Evolutionary conservation across 2,113 vertebrate species (phyloP), one percentile per base, ranked within the genome.

Genomic region (Chaetura pelagica): DNA sequence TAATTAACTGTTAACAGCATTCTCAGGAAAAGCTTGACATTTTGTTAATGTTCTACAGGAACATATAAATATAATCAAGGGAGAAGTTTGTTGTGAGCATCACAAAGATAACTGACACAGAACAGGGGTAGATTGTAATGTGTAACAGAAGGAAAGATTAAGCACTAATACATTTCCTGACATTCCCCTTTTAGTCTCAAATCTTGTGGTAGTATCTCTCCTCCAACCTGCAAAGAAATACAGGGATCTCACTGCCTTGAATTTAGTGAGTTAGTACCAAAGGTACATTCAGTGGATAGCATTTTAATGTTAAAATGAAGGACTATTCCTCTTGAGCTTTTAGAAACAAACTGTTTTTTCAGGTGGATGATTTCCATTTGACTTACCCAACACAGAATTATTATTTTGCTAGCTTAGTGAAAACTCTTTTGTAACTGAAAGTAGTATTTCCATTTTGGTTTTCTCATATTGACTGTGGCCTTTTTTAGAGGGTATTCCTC

Each of bases 41-140:
- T 93, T 86, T 71, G 61, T 96, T 92, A 93, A 83, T 74, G 72
- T 95, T 96, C 79, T 88, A 48, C 63, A 29, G 61, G 21, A 88
- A 84, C 54, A 26, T 5, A 42, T 23, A 95, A 83, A 83, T 81
- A 80, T 27, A 89, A 92, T 59, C 79, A 68, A 59, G 82, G 75
- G 67, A 96, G 83, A 94, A 68, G 61, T 95, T 90, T 77, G 67
- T 66, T 89, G 46, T 52, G 68, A 95, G 64, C 69, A 46, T 90
- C 52, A 22, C 68, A 49, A 51, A 84, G 79, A 32, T 11, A 67
- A 23, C 48, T 84, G 80, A 46, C n/a, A 90, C 38, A 59, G 49
- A 85, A 40, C 51, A 29, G 34, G 23, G 15, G 16, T 64, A 74
- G 52, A 67, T 38, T 48, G 51, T 42, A 67, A 72, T 6, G 34